These are phyloP conservation scores for Sinonovacula constricta DNA, from an alignment of 1,140 invertebrate species.

Conservation along the genomic window DNA sequence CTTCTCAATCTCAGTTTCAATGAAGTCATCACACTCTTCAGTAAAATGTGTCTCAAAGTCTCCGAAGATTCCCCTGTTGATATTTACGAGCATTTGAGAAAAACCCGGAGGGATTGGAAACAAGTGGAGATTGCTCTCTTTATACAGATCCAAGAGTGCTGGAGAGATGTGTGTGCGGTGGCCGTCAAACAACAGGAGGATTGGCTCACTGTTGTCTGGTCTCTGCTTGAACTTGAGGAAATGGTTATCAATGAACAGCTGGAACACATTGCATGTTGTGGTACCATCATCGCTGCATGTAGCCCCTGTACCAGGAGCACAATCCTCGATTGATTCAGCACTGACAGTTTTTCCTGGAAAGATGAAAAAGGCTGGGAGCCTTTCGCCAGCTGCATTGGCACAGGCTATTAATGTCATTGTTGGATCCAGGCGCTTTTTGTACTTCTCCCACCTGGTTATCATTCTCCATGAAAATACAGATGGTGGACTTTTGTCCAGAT, in stretches of 20 bases:
- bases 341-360: slow-evolving; percentile 48
- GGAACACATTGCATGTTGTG: slow-evolving; percentile 46
- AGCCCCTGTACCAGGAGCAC: slow-evolving; percentile 39
- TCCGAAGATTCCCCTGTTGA: slow-evolving; percentile 42
- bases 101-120: slow-evolving; percentile 42
- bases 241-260: slow-evolving; percentile 44
- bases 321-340: slow-evolving; percentile 47
- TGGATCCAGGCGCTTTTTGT: slow-evolving; percentile 29
- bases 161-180: slow-evolving; percentile 37
- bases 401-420: slow-evolving; percentile 38
- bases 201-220: slow-evolving; percentile 23
- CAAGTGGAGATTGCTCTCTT: slow-evolving; percentile 41
- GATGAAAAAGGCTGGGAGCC: slow-evolving; percentile 48
- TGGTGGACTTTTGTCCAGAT: slow-evolving; percentile 40
- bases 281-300: slow-evolving; percentile 49
- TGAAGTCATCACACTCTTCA: slow-evolving; percentile 32
- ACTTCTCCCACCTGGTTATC: slow-evolving; percentile 42
- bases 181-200: slow-evolving; percentile 40
- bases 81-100: slow-evolving; percentile 27
- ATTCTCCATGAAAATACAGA: slow-evolving; percentile 32
- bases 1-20: slow-evolving; percentile 24
- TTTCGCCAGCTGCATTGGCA: slow-evolving; percentile 44
- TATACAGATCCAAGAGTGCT: slow-evolving; percentile 36
- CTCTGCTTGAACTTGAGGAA: slow-evolving; percentile 46
- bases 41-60: slow-evolving; percentile 27